Percentiles rank a stretch among this genome's conserved stretches.
phyloP scores from a whole-genome alignment of 2,888 invertebrate genomes.

The Pseudococcus jackbeardsleyi region DNA sequence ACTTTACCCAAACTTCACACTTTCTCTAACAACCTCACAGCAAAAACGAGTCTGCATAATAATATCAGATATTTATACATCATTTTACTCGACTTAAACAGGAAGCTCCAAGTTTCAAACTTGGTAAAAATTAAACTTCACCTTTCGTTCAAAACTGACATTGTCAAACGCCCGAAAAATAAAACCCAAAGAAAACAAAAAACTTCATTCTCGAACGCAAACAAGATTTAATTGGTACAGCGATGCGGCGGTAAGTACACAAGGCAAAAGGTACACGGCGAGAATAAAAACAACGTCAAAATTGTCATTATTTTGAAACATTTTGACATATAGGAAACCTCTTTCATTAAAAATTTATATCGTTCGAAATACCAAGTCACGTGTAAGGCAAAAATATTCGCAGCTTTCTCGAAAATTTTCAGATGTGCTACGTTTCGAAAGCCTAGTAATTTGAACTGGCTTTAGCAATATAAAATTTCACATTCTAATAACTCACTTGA shows the following conservation, averaged over 20 bases:
- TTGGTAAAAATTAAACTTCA: too few relatives aligned
- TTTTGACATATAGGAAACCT: not conserved
- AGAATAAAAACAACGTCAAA: not conserved
- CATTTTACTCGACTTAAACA: too few relatives aligned
- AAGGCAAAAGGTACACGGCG: not conserved
- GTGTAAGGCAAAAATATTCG: not conserved
- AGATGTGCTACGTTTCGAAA: not conserved
- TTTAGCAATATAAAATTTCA: not conserved
- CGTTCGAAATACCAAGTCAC: not conserved
- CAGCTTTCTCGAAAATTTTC: not conserved
- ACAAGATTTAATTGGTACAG: not conserved
- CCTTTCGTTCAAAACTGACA: too few relatives aligned
- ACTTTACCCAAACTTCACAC: too few relatives aligned
- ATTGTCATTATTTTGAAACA: not conserved
- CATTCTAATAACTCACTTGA: slow-evolving; percentile 14
- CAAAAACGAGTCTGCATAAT: too few relatives aligned
- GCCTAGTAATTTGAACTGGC: not conserved
- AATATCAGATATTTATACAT: too few relatives aligned
- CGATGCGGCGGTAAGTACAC: not conserved
- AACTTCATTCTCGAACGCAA: too few relatives aligned
- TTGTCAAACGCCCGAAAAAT: too few relatives aligned
- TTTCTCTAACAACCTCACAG: too few relatives aligned
- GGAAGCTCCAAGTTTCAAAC: too few relatives aligned
- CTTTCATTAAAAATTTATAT: slow-evolving; percentile 16
- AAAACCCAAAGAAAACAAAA: too few relatives aligned